Evolutionary conservation across 1,140 invertebrate species (phyloP).

Genomic region (Aethina tumida): DNA sequence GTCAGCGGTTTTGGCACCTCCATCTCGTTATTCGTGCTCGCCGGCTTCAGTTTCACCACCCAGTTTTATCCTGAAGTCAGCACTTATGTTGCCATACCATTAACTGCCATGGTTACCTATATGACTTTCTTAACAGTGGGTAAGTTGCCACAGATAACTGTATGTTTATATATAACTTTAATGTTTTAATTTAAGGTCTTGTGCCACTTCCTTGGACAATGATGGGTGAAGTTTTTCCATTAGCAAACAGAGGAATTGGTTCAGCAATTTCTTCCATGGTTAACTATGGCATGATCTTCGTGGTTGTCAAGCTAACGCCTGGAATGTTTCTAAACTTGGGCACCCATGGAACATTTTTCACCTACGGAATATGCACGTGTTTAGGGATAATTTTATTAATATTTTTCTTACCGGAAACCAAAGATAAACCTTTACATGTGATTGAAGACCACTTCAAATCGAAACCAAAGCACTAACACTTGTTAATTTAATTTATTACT

Average conservation of each 20-base stretch:
- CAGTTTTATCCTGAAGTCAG: neutral
- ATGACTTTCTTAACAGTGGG: slow-evolving; percentile 1
- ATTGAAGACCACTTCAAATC: slow-evolving; percentile 49
- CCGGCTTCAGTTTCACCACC: neutral
- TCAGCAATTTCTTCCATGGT: slow-evolving; percentile 51
- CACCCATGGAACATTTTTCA: slow-evolving; percentile 48
- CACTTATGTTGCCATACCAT: neutral
- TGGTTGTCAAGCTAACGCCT: slow-evolving; percentile 57
- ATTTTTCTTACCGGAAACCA: slow-evolving; percentile 66
- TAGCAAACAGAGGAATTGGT: slow-evolving; percentile 42
- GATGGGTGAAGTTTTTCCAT: slow-evolving; percentile 50
- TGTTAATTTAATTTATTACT: too few species aligned
- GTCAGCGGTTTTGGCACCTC: slow-evolving; percentile 45
- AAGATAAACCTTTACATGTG: slow-evolving; percentile 65
- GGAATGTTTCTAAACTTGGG: slow-evolving; percentile 46
- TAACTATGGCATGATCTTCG: slow-evolving; percentile 54
- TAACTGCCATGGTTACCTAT: neutral
- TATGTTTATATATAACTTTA: too few species aligned
- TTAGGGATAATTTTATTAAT: slow-evolving; percentile 52
- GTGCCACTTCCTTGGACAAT: slow-evolving; percentile 56
- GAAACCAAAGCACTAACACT: too few species aligned
- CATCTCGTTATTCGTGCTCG: slow-evolving; percentile 36
- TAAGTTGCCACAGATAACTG: too few species aligned
- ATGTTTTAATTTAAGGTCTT: too few species aligned
- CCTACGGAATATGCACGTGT: slow-evolving; percentile 52